phyloP scores from a whole-genome alignment of 2,888 invertebrate species.

The Falcaria lacertinaria region DNA sequence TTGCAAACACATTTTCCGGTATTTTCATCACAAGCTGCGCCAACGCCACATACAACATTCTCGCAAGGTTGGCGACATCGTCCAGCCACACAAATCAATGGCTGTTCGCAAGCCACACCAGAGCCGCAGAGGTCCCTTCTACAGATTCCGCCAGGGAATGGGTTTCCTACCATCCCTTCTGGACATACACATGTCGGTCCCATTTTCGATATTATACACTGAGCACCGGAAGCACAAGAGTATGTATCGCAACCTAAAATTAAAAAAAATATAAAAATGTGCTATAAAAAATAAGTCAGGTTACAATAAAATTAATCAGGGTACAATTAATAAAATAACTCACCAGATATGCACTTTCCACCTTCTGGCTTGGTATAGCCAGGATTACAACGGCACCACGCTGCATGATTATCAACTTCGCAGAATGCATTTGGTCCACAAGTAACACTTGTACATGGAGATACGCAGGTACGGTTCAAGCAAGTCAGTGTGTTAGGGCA shows the following conservation, averaged over 20 bases:
- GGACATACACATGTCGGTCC: constrained; percentile 94
- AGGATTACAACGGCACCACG: constrained; percentile 92
- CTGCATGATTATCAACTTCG: constrained; percentile 92
- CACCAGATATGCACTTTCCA: constrained; percentile 91
- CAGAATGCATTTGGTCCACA: constrained; percentile 93
- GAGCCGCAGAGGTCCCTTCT: constrained; percentile 89
- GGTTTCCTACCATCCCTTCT: constrained; percentile 92
- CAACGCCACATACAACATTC: constrained; percentile 91
- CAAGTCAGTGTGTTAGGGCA: constrained; percentile 91
- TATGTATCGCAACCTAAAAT: constrained; percentile 84
- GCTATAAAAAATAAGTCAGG: no score
- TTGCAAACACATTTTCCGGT: constrained; percentile 93
- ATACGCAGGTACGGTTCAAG: constrained; percentile 87
- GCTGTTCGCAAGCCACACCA: constrained; percentile 86
- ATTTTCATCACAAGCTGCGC: constrained; percentile 89
- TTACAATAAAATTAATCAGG: background rate
- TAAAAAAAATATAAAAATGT: constrained; percentile 33
- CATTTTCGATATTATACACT: constrained; percentile 89
- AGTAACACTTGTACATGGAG: constrained; percentile 87
- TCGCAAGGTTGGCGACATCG: constrained; percentile 94
- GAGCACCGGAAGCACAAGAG: constrained; percentile 89
- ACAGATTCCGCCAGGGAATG: constrained; percentile 94
- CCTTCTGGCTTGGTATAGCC: constrained; percentile 89
- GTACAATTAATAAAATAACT: constrained; percentile 12
- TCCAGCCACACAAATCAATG: constrained; percentile 91